phyloP scores from a whole-genome alignment of 2,113 vertebrate genomes.

The Alethe diademata region DNA sequence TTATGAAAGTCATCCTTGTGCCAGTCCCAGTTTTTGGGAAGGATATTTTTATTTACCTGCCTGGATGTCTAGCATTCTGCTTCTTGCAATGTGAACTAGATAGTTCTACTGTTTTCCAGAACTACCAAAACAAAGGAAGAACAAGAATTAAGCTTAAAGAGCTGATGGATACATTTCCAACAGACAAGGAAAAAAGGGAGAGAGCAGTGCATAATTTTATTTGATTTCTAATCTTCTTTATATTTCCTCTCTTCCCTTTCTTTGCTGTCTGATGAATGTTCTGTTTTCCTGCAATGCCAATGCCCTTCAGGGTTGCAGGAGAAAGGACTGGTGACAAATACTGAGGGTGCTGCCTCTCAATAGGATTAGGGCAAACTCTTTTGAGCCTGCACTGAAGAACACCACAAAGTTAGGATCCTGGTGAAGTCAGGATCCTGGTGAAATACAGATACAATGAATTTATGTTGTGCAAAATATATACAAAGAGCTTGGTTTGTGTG shows the following conservation, averaged over 20 bases:
- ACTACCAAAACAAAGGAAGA: background rate
- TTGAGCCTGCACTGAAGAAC: background rate
- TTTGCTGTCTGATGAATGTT: background rate
- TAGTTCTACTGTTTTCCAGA: background rate
- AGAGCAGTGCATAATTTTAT: background rate
- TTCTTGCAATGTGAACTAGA: background rate
- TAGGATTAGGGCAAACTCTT: background rate
- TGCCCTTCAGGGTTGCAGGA: background rate
- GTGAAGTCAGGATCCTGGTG: background rate
- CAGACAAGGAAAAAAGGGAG: background rate
- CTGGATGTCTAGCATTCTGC: background rate
- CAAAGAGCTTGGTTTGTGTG: background rate
- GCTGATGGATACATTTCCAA: background rate
- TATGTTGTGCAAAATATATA: background rate
- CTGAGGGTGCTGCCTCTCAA: background rate
- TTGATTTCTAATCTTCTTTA: background rate
- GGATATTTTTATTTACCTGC: background rate
- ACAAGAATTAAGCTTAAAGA: background rate
- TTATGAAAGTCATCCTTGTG: background rate
- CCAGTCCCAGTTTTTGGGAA: background rate
- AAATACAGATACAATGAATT: background rate
- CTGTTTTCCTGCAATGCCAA: background rate
- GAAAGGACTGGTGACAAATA: background rate
- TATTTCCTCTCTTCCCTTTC: background rate
- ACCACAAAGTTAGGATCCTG: background rate